Conservation (phyloP, 2,797 vertebrate genomes). For the Lindbergichthys nudifrons region DNA sequence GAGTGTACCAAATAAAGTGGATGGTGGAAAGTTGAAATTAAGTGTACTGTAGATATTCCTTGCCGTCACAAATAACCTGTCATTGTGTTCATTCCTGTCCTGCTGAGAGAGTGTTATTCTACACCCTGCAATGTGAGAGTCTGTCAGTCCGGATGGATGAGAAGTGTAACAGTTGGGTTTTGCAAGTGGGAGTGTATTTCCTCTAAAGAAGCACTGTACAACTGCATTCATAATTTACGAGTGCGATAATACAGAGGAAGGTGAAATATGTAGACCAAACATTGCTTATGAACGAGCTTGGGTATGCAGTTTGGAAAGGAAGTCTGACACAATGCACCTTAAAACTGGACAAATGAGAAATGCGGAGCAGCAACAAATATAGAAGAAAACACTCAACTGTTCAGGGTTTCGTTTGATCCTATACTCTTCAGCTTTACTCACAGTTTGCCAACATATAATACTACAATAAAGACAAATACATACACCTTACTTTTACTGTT, state of each 20-base stretch:
- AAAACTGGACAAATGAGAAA: constrained; percentile 20
- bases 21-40: constrained; percentile 13
- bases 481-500: constrained; percentile 26
- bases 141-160: constrained; percentile 66
- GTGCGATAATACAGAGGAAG: constrained; percentile 45
- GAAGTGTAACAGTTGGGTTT: constrained; percentile 51
- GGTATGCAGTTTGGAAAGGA: constrained; percentile 21
- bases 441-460: constrained; percentile 17
- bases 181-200: constrained; percentile 66
- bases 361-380: constrained; percentile 8
- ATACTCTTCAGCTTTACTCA: not conserved
- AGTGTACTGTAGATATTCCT: constrained; percentile 16
- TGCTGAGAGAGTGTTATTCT: constrained; percentile 51
- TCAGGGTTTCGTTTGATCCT: constrained; percentile 4
- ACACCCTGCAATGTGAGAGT: constrained; percentile 48
- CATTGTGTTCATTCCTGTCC: constrained; percentile 36
- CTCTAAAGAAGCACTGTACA: constrained; percentile 59
- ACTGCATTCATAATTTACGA: constrained; percentile 51
- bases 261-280: constrained; percentile 56
- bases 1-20: constrained; percentile 3
- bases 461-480: not conserved
- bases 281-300: constrained; percentile 36
- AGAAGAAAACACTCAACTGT: constrained; percentile 1
- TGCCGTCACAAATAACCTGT: constrained; percentile 47
- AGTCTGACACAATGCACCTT: constrained; percentile 26